These are phyloP conservation scores for Cosmia pyralina DNA, from an alignment of 2,888 invertebrate genomes.

Conservation along the genomic window DNA sequence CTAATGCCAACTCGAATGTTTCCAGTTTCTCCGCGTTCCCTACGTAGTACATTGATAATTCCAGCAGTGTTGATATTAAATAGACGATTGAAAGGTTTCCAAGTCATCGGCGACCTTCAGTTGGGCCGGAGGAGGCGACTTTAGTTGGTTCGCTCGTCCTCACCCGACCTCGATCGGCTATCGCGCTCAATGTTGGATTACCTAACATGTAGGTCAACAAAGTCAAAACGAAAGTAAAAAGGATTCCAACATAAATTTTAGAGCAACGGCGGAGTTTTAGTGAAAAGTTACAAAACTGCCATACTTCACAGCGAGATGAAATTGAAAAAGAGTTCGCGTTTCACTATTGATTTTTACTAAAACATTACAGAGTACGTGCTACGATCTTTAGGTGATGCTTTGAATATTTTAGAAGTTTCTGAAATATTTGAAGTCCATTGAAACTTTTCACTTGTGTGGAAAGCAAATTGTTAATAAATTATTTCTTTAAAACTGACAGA, in stretches of 20 bases:
- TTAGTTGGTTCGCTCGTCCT: constrained; percentile 20
- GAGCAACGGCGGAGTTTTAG: constrained; percentile 31
- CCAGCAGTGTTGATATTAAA: constrained; percentile 62
- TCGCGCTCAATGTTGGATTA: constrained; percentile 14
- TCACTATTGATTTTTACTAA: constrained; percentile 45
- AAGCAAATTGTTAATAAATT: neutral
- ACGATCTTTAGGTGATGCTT: constrained; percentile 13
- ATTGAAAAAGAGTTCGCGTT: constrained; percentile 49
- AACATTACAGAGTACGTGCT: constrained; percentile 43
- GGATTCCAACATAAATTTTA: constrained; percentile 46
- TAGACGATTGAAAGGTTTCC: constrained; percentile 68
- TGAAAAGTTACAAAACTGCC: constrained; percentile 53
- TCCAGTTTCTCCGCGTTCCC: constrained; percentile 71
- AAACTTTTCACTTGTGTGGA: constrained; percentile 19
- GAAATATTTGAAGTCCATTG: constrained; percentile 13
- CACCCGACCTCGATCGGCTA: constrained; percentile 21
- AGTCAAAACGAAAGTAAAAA: constrained; percentile 48
- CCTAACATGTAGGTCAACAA: constrained; percentile 38
- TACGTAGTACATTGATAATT: constrained; percentile 72
- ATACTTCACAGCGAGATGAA: constrained; percentile 42
- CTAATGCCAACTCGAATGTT: constrained; percentile 82
- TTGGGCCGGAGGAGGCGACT: constrained; percentile 26
- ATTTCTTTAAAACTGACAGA: neutral
- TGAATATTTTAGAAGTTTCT: constrained; percentile 36
- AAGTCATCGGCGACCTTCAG: constrained; percentile 64